phyloP scores from a whole-genome alignment of 2,888 invertebrate species.

The Drosophila acutilabella region DNA sequence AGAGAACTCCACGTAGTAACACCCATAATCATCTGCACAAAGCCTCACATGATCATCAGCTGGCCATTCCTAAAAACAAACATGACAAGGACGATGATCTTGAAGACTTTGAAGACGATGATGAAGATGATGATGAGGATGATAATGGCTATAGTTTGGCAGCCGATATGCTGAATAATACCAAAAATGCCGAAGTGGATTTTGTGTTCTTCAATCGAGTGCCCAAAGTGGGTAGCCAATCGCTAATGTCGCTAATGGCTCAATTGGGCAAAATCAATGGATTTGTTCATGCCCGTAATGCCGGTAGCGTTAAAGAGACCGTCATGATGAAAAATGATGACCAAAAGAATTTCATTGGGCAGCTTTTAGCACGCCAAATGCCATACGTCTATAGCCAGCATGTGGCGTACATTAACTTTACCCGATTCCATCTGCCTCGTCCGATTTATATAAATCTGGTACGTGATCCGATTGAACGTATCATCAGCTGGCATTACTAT shows the following conservation, averaged over 20 bases:
- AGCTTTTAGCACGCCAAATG: conserved; percentile 88
- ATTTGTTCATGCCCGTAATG: conserved; percentile 87
- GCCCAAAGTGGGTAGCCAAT: conserved; percentile 95
- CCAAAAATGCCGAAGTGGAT: conserved; percentile 86
- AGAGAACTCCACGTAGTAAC: conserved; percentile 22
- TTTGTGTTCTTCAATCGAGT: conserved; percentile 95
- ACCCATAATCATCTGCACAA: conserved; percentile 52
- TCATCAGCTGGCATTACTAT: conserved; percentile 97
- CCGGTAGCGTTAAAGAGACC: conserved; percentile 93
- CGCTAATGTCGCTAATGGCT: conserved; percentile 93
- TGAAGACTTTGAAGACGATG: conserved; percentile 6
- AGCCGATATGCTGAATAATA: conserved; percentile 79
- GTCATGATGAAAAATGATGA: conserved; percentile 91
- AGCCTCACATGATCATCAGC: conserved; percentile 53
- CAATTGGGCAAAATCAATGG: conserved; percentile 86
- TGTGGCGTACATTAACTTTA: conserved; percentile 95
- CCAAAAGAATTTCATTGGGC: conserved; percentile 90
- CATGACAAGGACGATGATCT: neutral
- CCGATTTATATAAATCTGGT: conserved; percentile 96
- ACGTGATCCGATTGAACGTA: conserved; percentile 94
- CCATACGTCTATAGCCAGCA: conserved; percentile 95
- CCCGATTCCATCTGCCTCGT: conserved; percentile 90
- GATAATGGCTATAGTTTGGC: conserved; percentile 50
- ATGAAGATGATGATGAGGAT: conserved; percentile 33
- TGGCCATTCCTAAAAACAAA: conserved; percentile 45